These are phyloP conservation scores for Danionella cerebrum DNA, from an alignment of 2,113 vertebrate genomes.

Conservation along the genomic window DNA sequence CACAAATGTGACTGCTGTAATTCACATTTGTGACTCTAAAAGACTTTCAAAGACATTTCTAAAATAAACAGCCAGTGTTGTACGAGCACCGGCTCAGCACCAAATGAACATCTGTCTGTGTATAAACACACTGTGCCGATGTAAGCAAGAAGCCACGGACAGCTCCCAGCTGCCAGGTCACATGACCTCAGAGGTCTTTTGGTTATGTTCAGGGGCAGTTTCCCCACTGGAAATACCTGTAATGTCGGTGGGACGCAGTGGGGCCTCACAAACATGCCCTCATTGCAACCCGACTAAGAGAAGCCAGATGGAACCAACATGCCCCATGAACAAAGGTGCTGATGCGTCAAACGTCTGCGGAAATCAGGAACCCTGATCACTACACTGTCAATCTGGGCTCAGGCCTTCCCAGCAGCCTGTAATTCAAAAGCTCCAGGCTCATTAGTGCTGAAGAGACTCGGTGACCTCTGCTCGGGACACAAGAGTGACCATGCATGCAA, in stretches of 20 bases:
- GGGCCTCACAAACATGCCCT: conserved; percentile 36
- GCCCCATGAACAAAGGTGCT: conserved; percentile 27
- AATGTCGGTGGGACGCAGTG: conserved; percentile 8
- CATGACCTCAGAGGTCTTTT: not conserved
- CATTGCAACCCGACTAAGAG: conserved; percentile 30
- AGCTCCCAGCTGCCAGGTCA: conserved; percentile 12
- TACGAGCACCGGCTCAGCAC: conserved; percentile 10
- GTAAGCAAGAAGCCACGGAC: conserved; percentile 1
- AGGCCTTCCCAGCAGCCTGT: not conserved
- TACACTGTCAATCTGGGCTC: not conserved
- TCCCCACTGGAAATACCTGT: conserved; percentile 28
- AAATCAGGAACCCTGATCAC: conserved; percentile 9
- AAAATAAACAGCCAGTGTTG: conserved; percentile 1
- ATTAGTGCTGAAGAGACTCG: conserved; percentile 10
- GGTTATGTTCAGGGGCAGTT: not conserved
- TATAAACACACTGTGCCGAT: conserved; percentile 1
- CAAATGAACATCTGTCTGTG: conserved; percentile 26
- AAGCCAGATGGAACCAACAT: conserved; percentile 36
- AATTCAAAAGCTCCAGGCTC: conserved; percentile 7
- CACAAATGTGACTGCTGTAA: no score
- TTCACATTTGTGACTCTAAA: no score
- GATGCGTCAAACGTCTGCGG: conserved; percentile 21
- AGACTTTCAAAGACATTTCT: not conserved
- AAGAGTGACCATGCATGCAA: conserved; percentile 1
- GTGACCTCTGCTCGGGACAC: not conserved